A percentile compares a stretch with the other conserved stretches of the same genome.
Conservation (phyloP, 2,888 invertebrate genomes). For the Phyllotreta striolata region DNA sequence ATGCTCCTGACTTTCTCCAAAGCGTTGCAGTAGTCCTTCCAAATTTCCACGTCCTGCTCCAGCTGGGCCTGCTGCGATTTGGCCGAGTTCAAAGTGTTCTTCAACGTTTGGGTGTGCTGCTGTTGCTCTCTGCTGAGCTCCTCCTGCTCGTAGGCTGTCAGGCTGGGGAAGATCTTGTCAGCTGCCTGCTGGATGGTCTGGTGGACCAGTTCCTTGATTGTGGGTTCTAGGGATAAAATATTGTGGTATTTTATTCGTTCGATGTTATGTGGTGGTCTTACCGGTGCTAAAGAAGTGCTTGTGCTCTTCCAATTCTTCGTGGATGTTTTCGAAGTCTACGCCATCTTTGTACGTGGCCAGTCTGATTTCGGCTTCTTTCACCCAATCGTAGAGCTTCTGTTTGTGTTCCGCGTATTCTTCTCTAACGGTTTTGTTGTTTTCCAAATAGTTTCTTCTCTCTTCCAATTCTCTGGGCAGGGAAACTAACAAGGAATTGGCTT, state of each 20-base stretch:
- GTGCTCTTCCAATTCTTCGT: slow-evolving; percentile 84
- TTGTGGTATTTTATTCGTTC: not conserved
- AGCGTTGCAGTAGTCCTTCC: slow-evolving; percentile 83
- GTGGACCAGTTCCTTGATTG: slow-evolving; percentile 80
- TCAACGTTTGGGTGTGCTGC: slow-evolving; percentile 80
- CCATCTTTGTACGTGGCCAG: slow-evolving; percentile 82
- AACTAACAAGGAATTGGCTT: slow-evolving; percentile 79
- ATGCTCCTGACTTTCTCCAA: slow-evolving; percentile 80
- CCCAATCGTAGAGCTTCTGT: slow-evolving; percentile 83
- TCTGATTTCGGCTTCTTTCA: slow-evolving; percentile 81
- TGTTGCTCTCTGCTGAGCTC: slow-evolving; percentile 83
- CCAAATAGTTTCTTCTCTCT: slow-evolving; percentile 81
- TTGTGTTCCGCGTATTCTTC: slow-evolving; percentile 79
- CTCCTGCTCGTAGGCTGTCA: slow-evolving; percentile 82
- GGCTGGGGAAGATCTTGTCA: slow-evolving; percentile 88
- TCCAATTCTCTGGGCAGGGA: slow-evolving; percentile 83
- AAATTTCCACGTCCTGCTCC: slow-evolving; percentile 83
- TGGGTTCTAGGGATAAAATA: slow-evolving; percentile 65
- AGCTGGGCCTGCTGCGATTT: slow-evolving; percentile 80
- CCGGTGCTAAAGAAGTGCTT: slow-evolving; percentile 79
- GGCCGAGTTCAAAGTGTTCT: slow-evolving; percentile 84
- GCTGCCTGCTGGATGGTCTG: slow-evolving; percentile 84
- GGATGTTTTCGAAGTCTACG: slow-evolving; percentile 86
- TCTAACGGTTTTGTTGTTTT: slow-evolving; percentile 78
- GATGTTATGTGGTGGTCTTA: not conserved